Evolutionary conservation across 2,797 vertebrate species (phyloP), one percentile per base, ranked within the genome.

Genomic region (Coranthus polyacanthus): DNA sequence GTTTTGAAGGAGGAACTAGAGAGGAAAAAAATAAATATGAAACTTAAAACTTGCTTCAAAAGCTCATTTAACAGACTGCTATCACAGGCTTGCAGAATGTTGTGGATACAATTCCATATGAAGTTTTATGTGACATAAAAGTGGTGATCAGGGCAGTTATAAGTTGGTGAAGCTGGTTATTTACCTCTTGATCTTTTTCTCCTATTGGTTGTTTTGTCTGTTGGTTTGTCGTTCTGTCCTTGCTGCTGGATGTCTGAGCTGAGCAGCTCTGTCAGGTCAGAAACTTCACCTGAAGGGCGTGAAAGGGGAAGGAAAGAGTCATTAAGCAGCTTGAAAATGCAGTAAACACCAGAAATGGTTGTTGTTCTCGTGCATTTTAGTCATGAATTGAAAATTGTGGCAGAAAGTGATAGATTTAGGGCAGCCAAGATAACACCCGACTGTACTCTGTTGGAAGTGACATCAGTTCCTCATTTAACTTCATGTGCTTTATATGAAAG

Each of bases 161-260:
- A 24, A n/a, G 12, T 20, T 15, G 21, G 12, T 16, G n/a, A 1
- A 4, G 7, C 13, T n/a, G 20, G 3, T 52, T 21, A 18, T 64
- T 2, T 70, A 89, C 88, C 81, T 79, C 53, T 54, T 6, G 0
- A 2, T 61, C 81, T 72, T 72, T 83, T 86, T 5, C 26, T 63
- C 16, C 43, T 63, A 2, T 12, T 36, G 1, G 42, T 36, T 13
- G 13, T n/a, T 49, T 42, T 20, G 4, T 0, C 0, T 0, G 20
- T 21, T 12, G 5, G 10, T 36, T 64, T n/a, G 9, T 24, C 6
- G 0, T 26, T 4, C 32, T 50, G 11, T 11, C 0, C n/a, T 43
- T 45, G 44, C 20, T 57, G 55, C 6, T 3, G 20, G 11, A 15
- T n/a, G 12, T 46, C 57, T 3, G 6, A 3, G 16, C 9, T 4